These are phyloP conservation scores for Anthoscopus minutus DNA, from an alignment of 2,113 vertebrate genomes.

Conservation along the genomic window DNA sequence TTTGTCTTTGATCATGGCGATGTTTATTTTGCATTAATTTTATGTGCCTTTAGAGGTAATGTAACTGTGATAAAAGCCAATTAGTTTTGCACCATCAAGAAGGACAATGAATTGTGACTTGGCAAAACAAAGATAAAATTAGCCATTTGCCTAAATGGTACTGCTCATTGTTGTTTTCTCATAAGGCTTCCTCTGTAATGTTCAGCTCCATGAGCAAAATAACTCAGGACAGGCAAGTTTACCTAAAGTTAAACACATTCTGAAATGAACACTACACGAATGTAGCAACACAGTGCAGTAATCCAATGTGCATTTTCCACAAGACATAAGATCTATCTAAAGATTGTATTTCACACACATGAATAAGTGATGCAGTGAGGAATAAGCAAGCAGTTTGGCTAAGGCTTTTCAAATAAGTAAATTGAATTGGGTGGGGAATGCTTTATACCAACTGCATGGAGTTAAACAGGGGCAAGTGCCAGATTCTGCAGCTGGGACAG, in stretches of 20 bases:
- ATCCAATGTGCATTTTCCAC: conserved; percentile 65
- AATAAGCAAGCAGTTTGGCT: background rate
- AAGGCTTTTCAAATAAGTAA: background rate
- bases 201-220: conserved; percentile 67
- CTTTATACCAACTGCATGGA: background rate
- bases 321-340: conserved; percentile 32
- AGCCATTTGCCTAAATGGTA: conserved; percentile 60
- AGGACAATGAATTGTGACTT: conserved; percentile 70
- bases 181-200: conserved; percentile 18
- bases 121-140: conserved; percentile 73
- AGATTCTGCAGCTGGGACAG: background rate
- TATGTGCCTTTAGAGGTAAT: conserved; percentile 70
- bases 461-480: background rate
- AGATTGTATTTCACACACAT: conserved; percentile 54
- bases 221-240: conserved; percentile 23
- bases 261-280: conserved; percentile 24
- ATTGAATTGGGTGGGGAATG: background rate
- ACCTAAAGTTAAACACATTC: conserved; percentile 12
- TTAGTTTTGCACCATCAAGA: conserved; percentile 74
- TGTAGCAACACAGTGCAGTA: conserved; percentile 26
- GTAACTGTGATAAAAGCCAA: conserved; percentile 66
- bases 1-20: conserved; percentile 29
- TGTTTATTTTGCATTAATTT: conserved; percentile 73
- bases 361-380: conserved; percentile 29
- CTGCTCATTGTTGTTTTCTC: conserved; percentile 57